Evolutionary conservation across 1,140 invertebrate genomes (phyloP), one percentile per base, ranked within the genome.

Genomic region (Zeugodacus cucurbitae): DNA sequence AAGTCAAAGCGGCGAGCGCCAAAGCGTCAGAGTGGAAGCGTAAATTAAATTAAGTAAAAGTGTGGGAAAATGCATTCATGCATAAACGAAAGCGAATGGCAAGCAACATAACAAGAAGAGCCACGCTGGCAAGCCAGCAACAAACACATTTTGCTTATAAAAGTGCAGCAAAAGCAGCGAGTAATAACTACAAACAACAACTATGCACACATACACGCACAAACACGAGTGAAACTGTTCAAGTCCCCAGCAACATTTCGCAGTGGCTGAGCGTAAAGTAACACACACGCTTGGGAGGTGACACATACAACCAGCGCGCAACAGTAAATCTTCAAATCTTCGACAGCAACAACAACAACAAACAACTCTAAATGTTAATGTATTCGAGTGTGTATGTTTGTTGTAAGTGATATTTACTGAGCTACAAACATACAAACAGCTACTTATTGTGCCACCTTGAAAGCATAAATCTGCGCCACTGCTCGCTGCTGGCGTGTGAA

Each of bases 31-130:
- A 74, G 34, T 11, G 67, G 17, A 74, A 74, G 34, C 34, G 67
- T 41, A 74, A 74, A 74, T 74, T 74, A 74, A 74, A 74, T 74
- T 74, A 74, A 41, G 67, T 34, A 37, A 74, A 74, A 74, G 34
- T 74, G 67, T 74, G 67, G 34, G 67, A 74, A 74, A 74, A 74
- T 41, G 32, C 67, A 32, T 74, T 74, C 67, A 74, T 74, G 67
- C 67, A 74, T 74, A 74, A 74, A 37, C 14, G 32, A 74, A 67
- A 74, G 67, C 67, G 67, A 74, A 20, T 74, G 67, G 34, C 37
- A 22, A 74, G 17, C 3, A 37, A 34, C 32, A 74, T 74, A 74
- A 74, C 67, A 74, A 41, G 67, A 37, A 74, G 67, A 37, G 20
- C 32, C 17, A 5, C 7, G 29, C 29, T 17, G 1, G 2, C 67